Conservation (phyloP, 2,888 invertebrate species). For the Drosophila rubida region DNA sequence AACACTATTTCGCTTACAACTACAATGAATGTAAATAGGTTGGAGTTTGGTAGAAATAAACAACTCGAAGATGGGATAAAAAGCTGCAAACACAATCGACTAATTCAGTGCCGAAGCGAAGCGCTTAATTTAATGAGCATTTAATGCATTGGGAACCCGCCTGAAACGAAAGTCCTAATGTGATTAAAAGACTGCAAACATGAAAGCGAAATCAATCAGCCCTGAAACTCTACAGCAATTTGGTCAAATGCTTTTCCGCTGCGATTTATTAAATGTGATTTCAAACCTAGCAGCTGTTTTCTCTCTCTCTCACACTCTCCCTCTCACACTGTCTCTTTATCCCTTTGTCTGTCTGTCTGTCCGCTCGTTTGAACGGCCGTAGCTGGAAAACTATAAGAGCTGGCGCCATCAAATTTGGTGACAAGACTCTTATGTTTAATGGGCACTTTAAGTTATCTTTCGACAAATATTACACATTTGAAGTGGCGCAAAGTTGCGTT, state of each 20-base stretch:
- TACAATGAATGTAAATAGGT: too few species aligned
- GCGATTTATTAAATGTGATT: background rate
- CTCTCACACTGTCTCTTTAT: background rate
- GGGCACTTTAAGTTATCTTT: too few species aligned
- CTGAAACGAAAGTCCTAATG: conserved; percentile 26
- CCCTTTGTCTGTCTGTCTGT: background rate
- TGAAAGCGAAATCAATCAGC: conserved; percentile 21
- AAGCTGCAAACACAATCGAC: background rate
- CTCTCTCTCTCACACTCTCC: background rate
- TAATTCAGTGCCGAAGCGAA: background rate
- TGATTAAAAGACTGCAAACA: conserved; percentile 23
- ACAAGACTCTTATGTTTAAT: too few species aligned
- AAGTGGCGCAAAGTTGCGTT: conserved; percentile 22
- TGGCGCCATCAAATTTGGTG: too few species aligned
- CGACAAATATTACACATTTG: background rate
- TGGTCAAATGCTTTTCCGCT: background rate
- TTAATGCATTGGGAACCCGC: background rate
- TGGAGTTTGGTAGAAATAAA: background rate
- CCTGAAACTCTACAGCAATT: background rate
- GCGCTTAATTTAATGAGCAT: conserved; percentile 19
- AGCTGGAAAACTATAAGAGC: too few species aligned
- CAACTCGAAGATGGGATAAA: background rate
- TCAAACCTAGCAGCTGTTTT: background rate
- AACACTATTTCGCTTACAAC: background rate
- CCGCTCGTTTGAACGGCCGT: too few species aligned